A percentile compares a stretch with the other conserved stretches of the same genome.
Conservation (phyloP, 2,888 invertebrate species). For the Fragum whitleyi region DNA sequence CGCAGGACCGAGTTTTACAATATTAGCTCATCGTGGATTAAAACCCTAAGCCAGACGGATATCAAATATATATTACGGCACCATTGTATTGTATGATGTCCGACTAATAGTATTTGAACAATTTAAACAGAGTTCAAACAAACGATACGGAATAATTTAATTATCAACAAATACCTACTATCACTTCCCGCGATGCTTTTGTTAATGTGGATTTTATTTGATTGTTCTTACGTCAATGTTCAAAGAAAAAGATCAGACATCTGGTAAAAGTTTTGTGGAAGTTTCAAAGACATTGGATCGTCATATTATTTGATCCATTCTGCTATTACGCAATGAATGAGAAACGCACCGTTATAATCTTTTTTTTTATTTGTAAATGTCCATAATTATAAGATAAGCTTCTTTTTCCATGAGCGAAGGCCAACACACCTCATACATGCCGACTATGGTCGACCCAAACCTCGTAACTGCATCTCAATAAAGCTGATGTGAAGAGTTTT, state of each 20-base stretch:
- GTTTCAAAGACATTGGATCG: too few species aligned
- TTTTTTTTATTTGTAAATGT: too few species aligned
- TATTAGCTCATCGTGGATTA: not conserved
- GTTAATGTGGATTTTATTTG: not conserved
- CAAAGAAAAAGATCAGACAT: not conserved
- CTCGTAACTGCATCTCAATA: too few species aligned
- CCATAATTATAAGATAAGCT: too few species aligned
- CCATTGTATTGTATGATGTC: not conserved
- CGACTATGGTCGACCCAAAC: too few species aligned
- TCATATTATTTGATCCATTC: too few species aligned
- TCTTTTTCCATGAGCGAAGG: too few species aligned
- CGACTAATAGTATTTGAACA: constrained; percentile 13
- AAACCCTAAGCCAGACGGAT: constrained; percentile 13
- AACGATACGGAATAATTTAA: constrained; percentile 25
- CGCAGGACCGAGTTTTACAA: not conserved
- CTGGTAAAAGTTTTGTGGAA: too few species aligned
- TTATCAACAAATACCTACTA: constrained; percentile 1
- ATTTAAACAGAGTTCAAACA: constrained; percentile 29
- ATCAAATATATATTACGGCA: constrained; percentile 19
- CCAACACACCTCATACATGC: too few species aligned
- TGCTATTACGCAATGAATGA: too few species aligned
- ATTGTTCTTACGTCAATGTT: not conserved
- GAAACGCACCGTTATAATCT: too few species aligned
- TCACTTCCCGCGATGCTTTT: not conserved
- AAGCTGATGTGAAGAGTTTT: too few species aligned